phyloP scores from a whole-genome alignment of 2,888 invertebrate species.

The Cryptocephalus moraei region DNA sequence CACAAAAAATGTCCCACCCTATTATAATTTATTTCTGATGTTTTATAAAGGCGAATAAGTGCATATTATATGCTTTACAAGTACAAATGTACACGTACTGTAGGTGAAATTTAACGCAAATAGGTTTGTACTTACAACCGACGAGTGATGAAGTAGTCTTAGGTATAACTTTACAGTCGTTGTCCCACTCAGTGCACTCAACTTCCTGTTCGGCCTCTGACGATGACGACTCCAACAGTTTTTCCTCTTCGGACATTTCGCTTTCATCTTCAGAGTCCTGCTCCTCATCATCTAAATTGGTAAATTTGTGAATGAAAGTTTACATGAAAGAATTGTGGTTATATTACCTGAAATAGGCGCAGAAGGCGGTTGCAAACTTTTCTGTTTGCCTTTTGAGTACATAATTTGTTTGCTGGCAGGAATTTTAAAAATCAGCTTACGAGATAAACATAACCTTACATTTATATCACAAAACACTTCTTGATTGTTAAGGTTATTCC shows the following conservation, averaged over 20 bases:
- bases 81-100: constrained; percentile 1
- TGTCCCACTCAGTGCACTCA: constrained; percentile 31
- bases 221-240: constrained; percentile 8
- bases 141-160: constrained; percentile 7
- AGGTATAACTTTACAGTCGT: constrained; percentile 23
- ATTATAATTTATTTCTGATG: no score
- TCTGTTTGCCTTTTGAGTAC: constrained; percentile 4
- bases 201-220: constrained; percentile 30
- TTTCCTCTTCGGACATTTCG: constrained; percentile 9
- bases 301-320: neutral
- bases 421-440: no score
- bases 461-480: no score
- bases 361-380: neutral
- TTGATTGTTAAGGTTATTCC: no score
- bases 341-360: neutral
- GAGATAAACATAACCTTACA: no score
- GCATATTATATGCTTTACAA: neutral
- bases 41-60: no score
- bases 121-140: constrained; percentile 18
- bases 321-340: neutral
- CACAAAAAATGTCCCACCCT: no score
- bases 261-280: constrained; percentile 11
- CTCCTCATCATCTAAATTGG: neutral
- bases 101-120: constrained; percentile 1
- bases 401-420: neutral